Percentiles rank a stretch among this genome's conserved stretches.
These are phyloP conservation scores for Scaptomyza parva DNA, from an alignment of 2,888 invertebrate species.

Conservation along the genomic window DNA sequence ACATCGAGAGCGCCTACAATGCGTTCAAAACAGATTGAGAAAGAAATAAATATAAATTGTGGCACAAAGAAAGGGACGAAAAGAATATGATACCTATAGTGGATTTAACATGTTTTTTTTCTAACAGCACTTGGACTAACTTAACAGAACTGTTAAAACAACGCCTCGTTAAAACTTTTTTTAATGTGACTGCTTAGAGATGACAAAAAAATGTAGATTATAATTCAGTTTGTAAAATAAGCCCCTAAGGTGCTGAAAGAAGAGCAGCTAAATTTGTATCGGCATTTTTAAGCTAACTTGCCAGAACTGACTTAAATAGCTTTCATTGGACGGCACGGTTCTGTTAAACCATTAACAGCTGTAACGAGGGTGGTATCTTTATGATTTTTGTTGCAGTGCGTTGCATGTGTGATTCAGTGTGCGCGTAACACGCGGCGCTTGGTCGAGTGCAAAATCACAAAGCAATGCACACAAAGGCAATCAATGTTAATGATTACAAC, in stretches of 20 bases:
- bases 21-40: conserved; percentile 38
- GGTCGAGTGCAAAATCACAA: conserved; percentile 64
- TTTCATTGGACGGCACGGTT: conserved; percentile 19
- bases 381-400: conserved; percentile 30
- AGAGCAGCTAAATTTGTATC: neutral
- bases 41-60: conserved; percentile 3
- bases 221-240: too few species aligned
- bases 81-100: too few species aligned
- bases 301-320: neutral
- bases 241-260: too few species aligned
- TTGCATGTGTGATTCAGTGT: conserved; percentile 4
- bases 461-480: conserved; percentile 61
- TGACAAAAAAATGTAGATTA: too few species aligned
- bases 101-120: too few species aligned
- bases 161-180: too few species aligned
- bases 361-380: conserved; percentile 38
- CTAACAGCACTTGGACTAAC: neutral
- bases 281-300: neutral
- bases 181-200: too few species aligned
- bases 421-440: conserved; percentile 45
- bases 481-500: conserved; percentile 62
- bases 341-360: conserved; percentile 46
- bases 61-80: neutral
- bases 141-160: conserved; percentile 1
- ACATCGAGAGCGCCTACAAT: conserved; percentile 36